A percentile compares a stretch with the other conserved stretches of the same genome.
These are phyloP conservation scores for Pantherophis alleghaniensis DNA, from an alignment of 2,797 vertebrate genomes.

Conservation along the genomic window DNA sequence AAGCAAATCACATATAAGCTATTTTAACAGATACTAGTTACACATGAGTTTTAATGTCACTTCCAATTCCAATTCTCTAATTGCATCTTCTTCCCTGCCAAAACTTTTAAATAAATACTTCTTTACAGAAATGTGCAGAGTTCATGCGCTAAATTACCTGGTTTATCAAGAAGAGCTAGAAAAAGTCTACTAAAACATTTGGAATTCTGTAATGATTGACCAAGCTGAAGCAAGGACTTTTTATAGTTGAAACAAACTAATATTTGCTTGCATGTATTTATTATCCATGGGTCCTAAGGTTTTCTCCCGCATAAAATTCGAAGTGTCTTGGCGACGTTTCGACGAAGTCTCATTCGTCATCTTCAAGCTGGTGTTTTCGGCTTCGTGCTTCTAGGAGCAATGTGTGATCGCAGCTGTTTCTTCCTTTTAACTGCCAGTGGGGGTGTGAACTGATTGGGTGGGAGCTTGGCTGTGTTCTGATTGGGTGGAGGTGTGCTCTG, in stretches of 20 bases:
- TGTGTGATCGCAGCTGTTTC: too few relatives aligned
- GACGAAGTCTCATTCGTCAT: too few relatives aligned
- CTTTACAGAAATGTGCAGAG: background rate
- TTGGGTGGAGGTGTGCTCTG: too few relatives aligned
- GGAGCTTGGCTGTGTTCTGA: too few relatives aligned
- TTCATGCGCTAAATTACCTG: background rate
- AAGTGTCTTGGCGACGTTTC: too few relatives aligned
- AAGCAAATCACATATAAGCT: constrained; percentile 63
- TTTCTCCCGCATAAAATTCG: too few relatives aligned
- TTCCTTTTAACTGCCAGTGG: too few relatives aligned
- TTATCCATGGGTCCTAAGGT: background rate
- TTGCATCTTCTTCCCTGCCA: constrained; percentile 12
- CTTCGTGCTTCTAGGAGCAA: too few relatives aligned
- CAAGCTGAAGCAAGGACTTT: background rate
- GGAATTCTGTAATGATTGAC: background rate
- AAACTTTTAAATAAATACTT: background rate
- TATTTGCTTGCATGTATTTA: background rate
- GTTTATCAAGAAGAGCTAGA: background rate
- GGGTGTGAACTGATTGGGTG: too few relatives aligned
- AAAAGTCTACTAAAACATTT: background rate
- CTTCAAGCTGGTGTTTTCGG: too few relatives aligned
- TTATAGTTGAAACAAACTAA: background rate
- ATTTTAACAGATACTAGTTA: constrained; percentile 52
- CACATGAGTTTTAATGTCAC: constrained; percentile 50
- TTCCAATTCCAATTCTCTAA: constrained; percentile 36